Base-by-base conservation (phyloP, 2,797 vertebrate species). In the Bothrops alternatus region DNA sequence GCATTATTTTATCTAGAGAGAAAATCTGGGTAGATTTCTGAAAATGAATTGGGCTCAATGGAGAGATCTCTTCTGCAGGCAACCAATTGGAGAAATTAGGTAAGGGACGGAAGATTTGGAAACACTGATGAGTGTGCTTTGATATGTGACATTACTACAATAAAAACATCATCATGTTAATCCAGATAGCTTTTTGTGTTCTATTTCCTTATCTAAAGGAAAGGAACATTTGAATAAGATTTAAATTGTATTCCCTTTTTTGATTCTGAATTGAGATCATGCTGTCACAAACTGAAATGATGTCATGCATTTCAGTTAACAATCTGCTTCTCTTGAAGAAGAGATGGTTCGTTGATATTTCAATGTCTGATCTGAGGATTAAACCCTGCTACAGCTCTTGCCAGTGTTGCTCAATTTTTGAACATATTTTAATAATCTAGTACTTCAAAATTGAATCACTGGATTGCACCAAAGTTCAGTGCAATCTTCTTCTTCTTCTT, bases 51-150 rank as follows among this genome's bases (percentile, higher is more conserved):
- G 99, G 99, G 98, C 98, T 82, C 97, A 95, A 93, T 99, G 99
- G 98, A 97, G 98, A 28, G 97, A 96, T 88, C 91, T 98, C 93
- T 96, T 98, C 94, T 94, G 94, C 58, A 20, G 82, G 37, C 98
- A 99, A 97, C 98, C 98, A 0, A 98, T 99, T 87, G 96, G 95
- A 58, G 94, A 97, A 6, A 98, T 99, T 97, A 99, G 98, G 99
- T 99, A 97, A 96, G 3, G 0, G 1, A 0, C 10, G 32, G 4
- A 78, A 10, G 42, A 82, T 25, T 82, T 82, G 20, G 78, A 25
- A 82, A 82, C 10, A 12, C 5, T 47, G 78, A 47, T 23, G 47
- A 91, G 18, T 25, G 37, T 60, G 12, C 65, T 86, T 60, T 42
- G 42, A 87, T n/a, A 11, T 50, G 18, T 16, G n/a, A 26, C 65